phyloP scores from a whole-genome alignment of 2,797 vertebrate species.

The Lutjanus argentimaculatus region DNA sequence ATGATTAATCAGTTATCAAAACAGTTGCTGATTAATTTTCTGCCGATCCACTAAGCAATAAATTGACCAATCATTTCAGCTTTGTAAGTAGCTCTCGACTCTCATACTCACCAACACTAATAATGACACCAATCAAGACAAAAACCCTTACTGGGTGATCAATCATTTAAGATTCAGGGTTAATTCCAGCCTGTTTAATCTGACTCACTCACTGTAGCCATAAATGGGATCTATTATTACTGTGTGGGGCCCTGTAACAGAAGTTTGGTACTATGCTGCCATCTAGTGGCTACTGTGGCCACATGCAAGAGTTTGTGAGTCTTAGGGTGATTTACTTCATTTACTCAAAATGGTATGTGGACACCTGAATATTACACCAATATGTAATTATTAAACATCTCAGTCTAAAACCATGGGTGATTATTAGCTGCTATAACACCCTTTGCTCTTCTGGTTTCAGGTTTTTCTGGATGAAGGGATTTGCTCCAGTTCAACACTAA shows the following conservation, averaged over 20 bases:
- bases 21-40: neutral
- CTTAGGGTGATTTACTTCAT: neutral
- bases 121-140: neutral
- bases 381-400: too few species aligned
- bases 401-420: too few species aligned
- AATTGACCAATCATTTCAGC: neutral
- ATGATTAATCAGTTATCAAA: neutral
- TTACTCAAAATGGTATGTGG: too few species aligned
- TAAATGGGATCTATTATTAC: neutral
- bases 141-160: neutral
- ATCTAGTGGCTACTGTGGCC: conserved; percentile 41
- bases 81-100: neutral
- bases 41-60: neutral
- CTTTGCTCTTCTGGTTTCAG: neutral
- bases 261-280: conserved; percentile 38
- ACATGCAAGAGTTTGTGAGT: conserved; percentile 1
- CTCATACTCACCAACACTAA: neutral
- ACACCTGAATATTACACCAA: too few species aligned
- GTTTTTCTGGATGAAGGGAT: too few species aligned
- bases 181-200: conserved; percentile 29
- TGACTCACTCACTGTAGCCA: conserved; percentile 15
- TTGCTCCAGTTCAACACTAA: too few species aligned
- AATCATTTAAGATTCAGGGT: conserved; percentile 27
- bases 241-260: accelerated
- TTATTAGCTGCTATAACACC: neutral